Evolutionary conservation across 2,113 vertebrate species (phyloP).

Genomic region (Poecilia latipinna): DNA sequence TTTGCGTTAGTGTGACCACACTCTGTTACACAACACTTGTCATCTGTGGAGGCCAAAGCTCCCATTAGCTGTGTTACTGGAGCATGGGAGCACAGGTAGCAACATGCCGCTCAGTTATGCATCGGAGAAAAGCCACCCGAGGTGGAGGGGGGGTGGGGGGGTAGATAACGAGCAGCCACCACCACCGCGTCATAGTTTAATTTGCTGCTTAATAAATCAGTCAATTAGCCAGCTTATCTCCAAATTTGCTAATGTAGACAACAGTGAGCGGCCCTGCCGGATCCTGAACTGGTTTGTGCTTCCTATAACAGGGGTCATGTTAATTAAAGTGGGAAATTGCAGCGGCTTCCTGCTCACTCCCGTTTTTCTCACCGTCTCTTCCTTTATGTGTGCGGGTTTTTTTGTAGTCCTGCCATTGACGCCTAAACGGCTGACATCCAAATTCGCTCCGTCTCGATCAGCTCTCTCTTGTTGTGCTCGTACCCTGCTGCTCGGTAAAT

Average conservation of each 20-base stretch:
- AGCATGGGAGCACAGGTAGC: conserved; percentile 62
- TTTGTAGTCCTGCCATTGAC: conserved; percentile 45
- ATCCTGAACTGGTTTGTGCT: conserved; percentile 14
- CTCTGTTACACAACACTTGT: conserved; percentile 51
- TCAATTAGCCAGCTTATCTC: conserved; percentile 46
- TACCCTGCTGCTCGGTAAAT: conserved; percentile 66
- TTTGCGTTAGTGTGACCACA: conserved; percentile 60
- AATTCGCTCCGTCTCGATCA: conserved; percentile 75
- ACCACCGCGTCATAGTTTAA: conserved; percentile 13
- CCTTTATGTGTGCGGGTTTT: conserved; percentile 27
- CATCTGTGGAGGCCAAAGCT: conserved; percentile 51
- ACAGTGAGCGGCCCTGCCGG: conserved; percentile 11
- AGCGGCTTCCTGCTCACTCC: neutral
- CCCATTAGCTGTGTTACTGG: conserved; percentile 71
- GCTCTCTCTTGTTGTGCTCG: conserved; percentile 56
- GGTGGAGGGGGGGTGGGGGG: neutral
- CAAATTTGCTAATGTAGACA: conserved; percentile 17
- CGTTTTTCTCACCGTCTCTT: conserved; percentile 15
- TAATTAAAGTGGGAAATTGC: conserved; percentile 51
- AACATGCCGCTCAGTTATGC: conserved; percentile 45
- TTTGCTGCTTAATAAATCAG: conserved; percentile 55
- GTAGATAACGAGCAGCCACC: conserved; percentile 27
- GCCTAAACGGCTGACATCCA: conserved; percentile 42
- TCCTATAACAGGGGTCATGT: conserved; percentile 26
- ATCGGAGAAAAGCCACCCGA: conserved; percentile 27